Percentiles rank a stretch among this genome's conserved stretches.
Conservation (phyloP, 2,113 vertebrate genomes). For the Marmota flaviventris region DNA sequence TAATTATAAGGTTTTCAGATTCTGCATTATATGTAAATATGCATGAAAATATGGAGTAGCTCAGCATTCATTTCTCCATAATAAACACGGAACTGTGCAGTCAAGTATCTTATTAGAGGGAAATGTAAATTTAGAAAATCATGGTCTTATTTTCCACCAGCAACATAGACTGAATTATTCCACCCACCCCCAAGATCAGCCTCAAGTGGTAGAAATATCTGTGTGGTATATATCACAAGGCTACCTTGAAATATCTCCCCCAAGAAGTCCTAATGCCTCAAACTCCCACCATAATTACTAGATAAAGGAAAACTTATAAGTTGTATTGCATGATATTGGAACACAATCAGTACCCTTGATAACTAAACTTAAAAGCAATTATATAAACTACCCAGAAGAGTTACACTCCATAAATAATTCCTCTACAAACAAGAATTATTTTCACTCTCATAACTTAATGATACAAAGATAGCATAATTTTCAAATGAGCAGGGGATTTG, state of each 20-base stretch:
- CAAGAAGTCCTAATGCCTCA: neutral
- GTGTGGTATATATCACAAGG: neutral
- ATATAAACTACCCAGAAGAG: conserved; percentile 8
- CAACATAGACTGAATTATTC: neutral
- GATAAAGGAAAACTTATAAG: conserved; percentile 32
- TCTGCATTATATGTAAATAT: conserved; percentile 62
- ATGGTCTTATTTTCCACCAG: neutral
- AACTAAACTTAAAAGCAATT: conserved; percentile 56
- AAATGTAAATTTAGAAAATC: conserved; percentile 27
- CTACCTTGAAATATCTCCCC: conserved; percentile 57
- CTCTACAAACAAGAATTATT: conserved; percentile 50
- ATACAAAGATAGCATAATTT: conserved; percentile 44
- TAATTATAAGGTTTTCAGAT: conserved; percentile 57
- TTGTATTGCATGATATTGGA: neutral
- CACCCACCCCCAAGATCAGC: neutral
- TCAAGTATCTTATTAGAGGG: neutral
- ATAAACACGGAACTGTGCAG: neutral
- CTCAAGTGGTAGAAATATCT: neutral
- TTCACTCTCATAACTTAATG: conserved; percentile 40
- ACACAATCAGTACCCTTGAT: neutral
- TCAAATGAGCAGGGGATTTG: conserved; percentile 43
- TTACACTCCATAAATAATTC: conserved; percentile 44
- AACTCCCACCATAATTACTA: conserved; percentile 33
- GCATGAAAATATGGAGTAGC: conserved; percentile 22
- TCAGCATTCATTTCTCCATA: conserved; percentile 45